Conservation (phyloP, 2,888 invertebrate genomes). For the Dione vanillae region DNA sequence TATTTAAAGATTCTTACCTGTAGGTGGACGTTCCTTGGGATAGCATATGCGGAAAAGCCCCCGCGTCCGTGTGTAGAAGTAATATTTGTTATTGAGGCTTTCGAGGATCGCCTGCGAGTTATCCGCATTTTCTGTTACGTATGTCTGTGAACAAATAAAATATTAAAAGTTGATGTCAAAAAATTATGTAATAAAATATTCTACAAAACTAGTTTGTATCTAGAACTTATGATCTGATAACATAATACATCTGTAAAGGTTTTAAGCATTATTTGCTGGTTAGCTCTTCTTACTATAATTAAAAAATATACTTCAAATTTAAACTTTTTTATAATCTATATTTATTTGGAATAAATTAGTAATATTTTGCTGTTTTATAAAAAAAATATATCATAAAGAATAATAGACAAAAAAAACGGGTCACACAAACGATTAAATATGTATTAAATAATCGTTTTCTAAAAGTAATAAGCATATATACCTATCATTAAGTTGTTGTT, state of each 20-base stretch:
- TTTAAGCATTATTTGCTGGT: no score
- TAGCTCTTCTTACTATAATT: no score
- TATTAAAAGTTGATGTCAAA: neutral
- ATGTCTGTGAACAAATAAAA: slow-evolving; percentile 84
- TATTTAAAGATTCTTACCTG: slow-evolving; percentile 83
- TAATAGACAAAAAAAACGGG: neutral
- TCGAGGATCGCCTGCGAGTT: slow-evolving; percentile 88
- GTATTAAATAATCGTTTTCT: slow-evolving; percentile 1
- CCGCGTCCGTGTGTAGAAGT: slow-evolving; percentile 95
- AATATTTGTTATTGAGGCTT: slow-evolving; percentile 92
- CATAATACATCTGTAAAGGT: no score
- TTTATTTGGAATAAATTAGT: no score
- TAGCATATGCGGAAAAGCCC: slow-evolving; percentile 97
- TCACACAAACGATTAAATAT: slow-evolving; percentile 3
- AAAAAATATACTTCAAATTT: no score
- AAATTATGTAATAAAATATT: no score
- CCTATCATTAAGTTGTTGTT: slow-evolving; percentile 14
- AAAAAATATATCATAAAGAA: neutral
- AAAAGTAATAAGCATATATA: neutral
- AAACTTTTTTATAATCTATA: no score
- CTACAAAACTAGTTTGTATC: no score
- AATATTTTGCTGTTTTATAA: neutral
- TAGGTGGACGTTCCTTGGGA: slow-evolving; percentile 94
- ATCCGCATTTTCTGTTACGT: slow-evolving; percentile 88
- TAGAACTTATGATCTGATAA: no score